Base-by-base conservation (phyloP, 2,888 invertebrate genomes). In the Aelia acuminata region DNA sequence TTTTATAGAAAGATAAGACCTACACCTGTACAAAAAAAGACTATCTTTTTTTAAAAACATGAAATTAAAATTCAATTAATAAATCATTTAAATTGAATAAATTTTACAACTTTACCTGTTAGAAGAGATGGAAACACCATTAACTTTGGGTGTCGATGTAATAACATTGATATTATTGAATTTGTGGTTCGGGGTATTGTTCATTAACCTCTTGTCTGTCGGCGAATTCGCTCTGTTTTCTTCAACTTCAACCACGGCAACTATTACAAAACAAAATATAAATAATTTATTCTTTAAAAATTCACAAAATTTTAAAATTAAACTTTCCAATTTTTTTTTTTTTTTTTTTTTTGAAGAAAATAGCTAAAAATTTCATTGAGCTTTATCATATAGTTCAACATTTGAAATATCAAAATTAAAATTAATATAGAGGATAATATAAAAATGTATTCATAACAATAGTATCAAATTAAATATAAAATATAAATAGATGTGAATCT, bases 111-210 rank as follows among this genome's bases (percentile, higher is more conserved):
- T 47, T 49, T 84, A 89, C 88, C 88, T 88, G 53, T 63, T 80
- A 2, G 57, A 75, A 43, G 49, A 75, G n/a, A 49, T 84, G 26
- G 89, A 87, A 49, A 63, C 88, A 7, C 89, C 89, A 88, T 89
- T 89, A 22, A 88, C 50, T 80, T 89, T 89, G 11, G 89, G 88
- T 11, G 89, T 88, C 18, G 89, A 88, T 0, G 89, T 80, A 57
- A 88, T 80, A 11, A 88, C 31, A 48, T 89, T 63, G 20, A 88
- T 70, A 22, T 84, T 88, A 75, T 87, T 89, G 35, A 85, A 89
- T 22, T 48, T 89, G n/a, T 89, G 49, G 53, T 88, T 84, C 10
- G 88, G 84, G 0, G 84, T 88, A 26, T 48, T 88, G 22, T 88
- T 88, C 48, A 84, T 5, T 8, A 84, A 7, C 31, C 39, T 89